Conservation (phyloP, 1,140 invertebrate genomes). For the Anthonomus grandis region DNA sequence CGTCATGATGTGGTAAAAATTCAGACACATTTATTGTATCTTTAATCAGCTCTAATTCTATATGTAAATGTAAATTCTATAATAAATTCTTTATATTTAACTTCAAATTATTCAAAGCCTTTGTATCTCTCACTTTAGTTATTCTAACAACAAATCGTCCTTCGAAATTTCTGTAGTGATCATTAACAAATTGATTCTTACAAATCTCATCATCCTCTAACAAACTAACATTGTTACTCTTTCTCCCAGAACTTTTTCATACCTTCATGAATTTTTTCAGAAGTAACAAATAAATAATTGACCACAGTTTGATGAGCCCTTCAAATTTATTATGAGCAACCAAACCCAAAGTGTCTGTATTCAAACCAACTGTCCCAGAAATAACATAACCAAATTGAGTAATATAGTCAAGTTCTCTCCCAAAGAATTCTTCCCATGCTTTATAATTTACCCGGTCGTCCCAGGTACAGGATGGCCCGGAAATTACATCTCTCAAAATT, state of each 20-base stretch:
- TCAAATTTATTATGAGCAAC: not conserved
- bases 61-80: not conserved
- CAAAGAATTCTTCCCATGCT: too few species aligned
- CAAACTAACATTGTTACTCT: not conserved
- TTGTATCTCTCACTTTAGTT: not conserved
- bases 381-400: too few species aligned
- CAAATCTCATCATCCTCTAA: too few species aligned
- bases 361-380: too few species aligned
- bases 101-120: not conserved
- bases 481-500: too few species aligned
- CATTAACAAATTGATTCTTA: not conserved
- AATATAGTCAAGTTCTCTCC: too few species aligned
- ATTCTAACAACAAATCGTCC: not conserved
- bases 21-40: not conserved
- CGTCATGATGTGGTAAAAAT: not conserved
- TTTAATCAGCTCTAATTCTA: not conserved
- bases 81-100: not conserved
- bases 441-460: too few species aligned
- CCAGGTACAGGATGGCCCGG: too few species aligned
- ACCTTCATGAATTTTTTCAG: not conserved
- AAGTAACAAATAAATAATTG: not conserved
- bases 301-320: not conserved
- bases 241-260: not conserved
- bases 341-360: too few species aligned
- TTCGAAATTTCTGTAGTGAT: not conserved